Percentiles rank a stretch among this genome's conserved stretches.
Evolutionary conservation across 37 sponge, comb jelly and placozoan species (phyloP).

Genomic region (Aplysina aerophoba): DNA sequence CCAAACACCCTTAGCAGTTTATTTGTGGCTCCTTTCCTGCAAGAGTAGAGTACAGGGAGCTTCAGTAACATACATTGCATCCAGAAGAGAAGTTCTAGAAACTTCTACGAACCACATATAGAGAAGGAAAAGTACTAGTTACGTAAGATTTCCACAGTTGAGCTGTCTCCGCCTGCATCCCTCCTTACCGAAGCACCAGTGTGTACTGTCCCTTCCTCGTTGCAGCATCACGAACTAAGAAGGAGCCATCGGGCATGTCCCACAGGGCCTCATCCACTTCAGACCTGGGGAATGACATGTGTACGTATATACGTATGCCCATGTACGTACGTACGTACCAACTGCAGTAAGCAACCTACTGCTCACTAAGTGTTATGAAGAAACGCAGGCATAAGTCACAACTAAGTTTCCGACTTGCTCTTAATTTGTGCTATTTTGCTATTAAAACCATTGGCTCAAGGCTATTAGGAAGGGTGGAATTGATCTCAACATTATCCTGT

Average conservation of each 20-base stretch:
- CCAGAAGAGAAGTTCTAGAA: neutral
- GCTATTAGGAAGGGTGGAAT: no score
- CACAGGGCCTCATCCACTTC: conserved; percentile 77
- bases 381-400: no score
- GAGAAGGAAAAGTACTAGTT: neutral
- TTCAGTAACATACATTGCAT: neutral
- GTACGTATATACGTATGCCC: no score
- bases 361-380: no score
- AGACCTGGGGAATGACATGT: conserved; percentile 45
- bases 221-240: conserved; percentile 80
- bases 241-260: conserved; percentile 90
- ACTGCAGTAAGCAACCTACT: no score
- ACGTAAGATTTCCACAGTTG: neutral
- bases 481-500: no score
- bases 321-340: no score
- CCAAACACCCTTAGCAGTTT: conserved; percentile 83
- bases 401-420: no score
- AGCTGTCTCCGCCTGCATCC: no score
- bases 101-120: neutral
- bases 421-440: no score
- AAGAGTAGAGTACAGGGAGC: neutral
- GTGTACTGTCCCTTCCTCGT: conserved; percentile 83
- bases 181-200: conserved; percentile 70
- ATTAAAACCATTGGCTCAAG: no score
- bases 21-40: conserved; percentile 80